phyloP scores from a whole-genome alignment of 2,888 invertebrate species.

The Lithophane ornitopus region DNA sequence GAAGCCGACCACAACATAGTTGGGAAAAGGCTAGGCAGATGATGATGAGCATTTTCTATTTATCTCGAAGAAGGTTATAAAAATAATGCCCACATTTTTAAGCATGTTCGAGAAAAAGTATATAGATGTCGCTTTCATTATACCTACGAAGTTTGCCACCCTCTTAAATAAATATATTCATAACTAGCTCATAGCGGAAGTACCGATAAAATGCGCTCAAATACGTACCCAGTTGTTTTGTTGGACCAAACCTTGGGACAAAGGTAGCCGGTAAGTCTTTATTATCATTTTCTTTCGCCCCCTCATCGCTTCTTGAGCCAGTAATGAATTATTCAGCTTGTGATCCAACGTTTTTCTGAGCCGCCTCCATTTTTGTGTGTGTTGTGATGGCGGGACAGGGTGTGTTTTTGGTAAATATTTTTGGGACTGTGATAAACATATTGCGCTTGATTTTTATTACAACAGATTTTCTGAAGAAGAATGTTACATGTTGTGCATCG shows the following conservation, averaged over 20 bases:
- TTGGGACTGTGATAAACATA: conserved; percentile 5
- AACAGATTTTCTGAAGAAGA: background rate
- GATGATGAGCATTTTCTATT: too few relatives aligned
- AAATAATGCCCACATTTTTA: too few relatives aligned
- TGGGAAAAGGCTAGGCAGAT: too few relatives aligned
- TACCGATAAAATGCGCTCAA: conserved; percentile 38
- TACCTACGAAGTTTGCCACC: background rate
- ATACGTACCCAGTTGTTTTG: conserved; percentile 55
- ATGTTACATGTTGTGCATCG: background rate
- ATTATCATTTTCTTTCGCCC: conserved; percentile 72
- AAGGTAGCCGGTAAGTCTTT: conserved; percentile 65
- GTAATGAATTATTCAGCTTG: conserved; percentile 82
- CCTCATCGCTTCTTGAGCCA: conserved; percentile 72
- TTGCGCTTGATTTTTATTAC: background rate
- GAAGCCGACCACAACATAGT: too few relatives aligned
- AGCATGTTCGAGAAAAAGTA: background rate
- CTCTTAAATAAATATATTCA: conserved; percentile 43
- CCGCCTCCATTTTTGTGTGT: conserved; percentile 67
- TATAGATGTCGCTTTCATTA: background rate
- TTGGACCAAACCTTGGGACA: conserved; percentile 50
- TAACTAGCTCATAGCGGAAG: conserved; percentile 32
- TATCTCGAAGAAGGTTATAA: too few relatives aligned
- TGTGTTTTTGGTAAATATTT: conserved; percentile 17
- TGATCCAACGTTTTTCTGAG: conserved; percentile 75
- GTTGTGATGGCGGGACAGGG: background rate